Base-by-base conservation (phyloP, 2,797 vertebrate genomes). In the Saxicola maurus region DNA sequence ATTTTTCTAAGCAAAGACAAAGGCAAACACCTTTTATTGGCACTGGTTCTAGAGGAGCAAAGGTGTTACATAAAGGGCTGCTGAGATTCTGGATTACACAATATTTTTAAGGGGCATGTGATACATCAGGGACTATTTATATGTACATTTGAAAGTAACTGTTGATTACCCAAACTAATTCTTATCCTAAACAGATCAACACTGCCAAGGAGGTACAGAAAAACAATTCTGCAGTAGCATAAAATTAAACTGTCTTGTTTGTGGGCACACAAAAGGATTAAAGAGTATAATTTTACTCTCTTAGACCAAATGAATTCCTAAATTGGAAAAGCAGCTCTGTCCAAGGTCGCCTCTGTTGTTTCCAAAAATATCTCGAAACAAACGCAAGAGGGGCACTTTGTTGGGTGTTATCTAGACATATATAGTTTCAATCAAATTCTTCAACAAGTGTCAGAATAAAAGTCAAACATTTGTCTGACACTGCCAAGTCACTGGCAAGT, bases 301-400 rank as follows among this genome's bases (percentile, higher is more conserved):
- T 93, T 78, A 82, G 96, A 96, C 96, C 96, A 94, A 96, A 89
- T 92, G 96, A 98, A 98, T 97, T 98, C 98, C 98, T 98, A 98
- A 99, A 98, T 97, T 98, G 98, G 98, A 97, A 98, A 98, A 97
- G 97, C 97, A 97, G 97, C 97, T 97, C 95, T 93, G 94, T 95
- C 97, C 98, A 98, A 98, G 98, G 98, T 98, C 98, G 98, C 96
- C 96, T 96, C 96, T 97, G 97, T 96, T 95, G 97, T 96, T 98
- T 98, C 98, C 98, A 98, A 98, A 99, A 98, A 99, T 99, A 99
- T 98, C 97, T 95, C 93, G 97, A 97, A 96, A 96, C 95, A 96
- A 97, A 96, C 92, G 92, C 96, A 97, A 98, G 98, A 97, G 98
- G 96, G 96, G 97, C 98, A 98, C 98, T 98, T 98, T 98, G 98